phyloP scores from a whole-genome alignment of 2,797 vertebrate genomes.

The Clarias platycephalus region DNA sequence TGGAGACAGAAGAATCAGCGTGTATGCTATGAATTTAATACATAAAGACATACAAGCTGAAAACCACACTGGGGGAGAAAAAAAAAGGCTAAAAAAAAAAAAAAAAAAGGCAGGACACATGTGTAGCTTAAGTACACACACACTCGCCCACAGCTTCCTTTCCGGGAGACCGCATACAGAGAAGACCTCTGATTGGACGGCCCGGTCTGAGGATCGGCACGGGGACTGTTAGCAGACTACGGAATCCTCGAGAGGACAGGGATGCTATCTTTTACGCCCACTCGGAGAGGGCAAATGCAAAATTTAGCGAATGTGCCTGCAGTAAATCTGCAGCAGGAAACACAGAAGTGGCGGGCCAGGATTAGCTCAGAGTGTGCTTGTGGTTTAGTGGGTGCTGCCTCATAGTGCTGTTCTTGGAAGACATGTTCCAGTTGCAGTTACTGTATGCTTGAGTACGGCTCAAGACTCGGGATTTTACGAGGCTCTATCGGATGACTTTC shows the following conservation, averaged over 20 bases:
- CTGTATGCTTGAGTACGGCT: constrained; percentile 1
- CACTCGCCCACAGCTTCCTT: constrained; percentile 43
- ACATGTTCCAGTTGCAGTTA: constrained; percentile 27
- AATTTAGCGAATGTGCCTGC: constrained; percentile 37
- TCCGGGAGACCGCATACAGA: constrained; percentile 21
- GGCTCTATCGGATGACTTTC: background rate
- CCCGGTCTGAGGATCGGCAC: constrained; percentile 27
- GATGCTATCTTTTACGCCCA: constrained; percentile 40
- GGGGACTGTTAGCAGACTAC: constrained; percentile 32
- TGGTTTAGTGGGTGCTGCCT: constrained; percentile 39
- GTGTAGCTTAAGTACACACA: constrained; percentile 42
- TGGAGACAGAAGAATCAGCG: background rate
- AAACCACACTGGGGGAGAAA: constrained; percentile 38
- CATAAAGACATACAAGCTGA: constrained; percentile 34
- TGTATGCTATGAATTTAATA: constrained; percentile 11
- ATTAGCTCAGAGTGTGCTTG: constrained; percentile 39
- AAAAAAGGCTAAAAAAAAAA: background rate
- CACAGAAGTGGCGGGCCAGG: constrained; percentile 34
- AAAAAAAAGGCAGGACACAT: constrained; percentile 21
- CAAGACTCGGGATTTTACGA: constrained; percentile 2
- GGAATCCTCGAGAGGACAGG: constrained; percentile 27
- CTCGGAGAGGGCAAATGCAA: constrained; percentile 31
- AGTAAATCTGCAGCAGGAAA: constrained; percentile 44
- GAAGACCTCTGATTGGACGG: constrained; percentile 26
- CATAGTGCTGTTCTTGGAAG: constrained; percentile 31